phyloP scores from a whole-genome alignment of 2,113 vertebrate genomes.

The Seriola quinqueradiata region DNA sequence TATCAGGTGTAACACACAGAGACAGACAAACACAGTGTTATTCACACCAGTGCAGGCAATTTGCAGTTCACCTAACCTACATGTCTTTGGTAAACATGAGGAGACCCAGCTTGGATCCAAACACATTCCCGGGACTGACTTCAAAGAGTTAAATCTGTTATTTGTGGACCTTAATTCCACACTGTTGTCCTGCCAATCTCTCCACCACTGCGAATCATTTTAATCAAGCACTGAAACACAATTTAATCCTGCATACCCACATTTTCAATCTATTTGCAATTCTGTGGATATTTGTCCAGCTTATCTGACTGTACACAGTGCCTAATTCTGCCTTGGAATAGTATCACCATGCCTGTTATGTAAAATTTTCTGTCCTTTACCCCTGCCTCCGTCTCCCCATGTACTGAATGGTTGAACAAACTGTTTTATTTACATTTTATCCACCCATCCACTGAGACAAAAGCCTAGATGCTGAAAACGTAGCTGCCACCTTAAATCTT shows the following conservation, averaged over 20 bases:
- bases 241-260: constrained; percentile 35
- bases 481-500: constrained; percentile 49
- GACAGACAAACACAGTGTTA: neutral
- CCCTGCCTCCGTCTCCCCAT: constrained; percentile 37
- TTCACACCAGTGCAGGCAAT: neutral
- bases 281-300: constrained; percentile 3
- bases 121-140: neutral
- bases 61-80: neutral
- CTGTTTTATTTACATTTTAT: neutral
- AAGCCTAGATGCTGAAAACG: neutral
- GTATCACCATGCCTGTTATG: constrained; percentile 22
- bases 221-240: constrained; percentile 30
- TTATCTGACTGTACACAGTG: constrained; percentile 25
- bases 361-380: constrained; percentile 39
- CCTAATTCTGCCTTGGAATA: constrained; percentile 24
- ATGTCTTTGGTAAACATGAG: neutral
- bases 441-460: neutral
- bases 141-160: neutral
- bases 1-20: neutral
- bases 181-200: neutral
- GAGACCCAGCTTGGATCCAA: neutral
- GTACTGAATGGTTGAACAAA: neutral
- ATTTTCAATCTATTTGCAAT: constrained; percentile 15
- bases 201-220: neutral
- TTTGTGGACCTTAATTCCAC: constrained; percentile 4